Base-by-base conservation (phyloP, 37 sponge, comb jelly and placozoan species). In the Aplysina aerophoba region DNA sequence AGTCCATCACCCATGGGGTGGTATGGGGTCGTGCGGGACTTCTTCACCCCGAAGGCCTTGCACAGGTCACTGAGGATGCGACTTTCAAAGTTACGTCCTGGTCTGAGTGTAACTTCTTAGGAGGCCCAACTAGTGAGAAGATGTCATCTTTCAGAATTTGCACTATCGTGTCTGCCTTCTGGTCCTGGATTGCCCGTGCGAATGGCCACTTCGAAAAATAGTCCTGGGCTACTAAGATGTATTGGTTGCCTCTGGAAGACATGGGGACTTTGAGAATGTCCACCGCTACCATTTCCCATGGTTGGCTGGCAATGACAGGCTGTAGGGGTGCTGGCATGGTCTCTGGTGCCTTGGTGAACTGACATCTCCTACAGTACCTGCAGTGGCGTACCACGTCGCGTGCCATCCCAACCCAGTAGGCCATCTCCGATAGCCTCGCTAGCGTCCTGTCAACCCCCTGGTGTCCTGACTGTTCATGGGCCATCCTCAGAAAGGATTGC, bases 171-270 rank as follows among this genome's bases (percentile, higher is more conserved):
- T 68, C 72, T 22, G 25, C 72, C 27, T 68, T 68, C 72, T 68
- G 72, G 72, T 68, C 72, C 20, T 16, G 30, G n/a, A 68, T 68
- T 68, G 72, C 30, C 31, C 20, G 72, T n/a, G 72, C 72, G 31
- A 68, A 68, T 16, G 72, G 27, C 72, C 72, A 68, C 72, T 68
- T 68, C 15, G 72, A 68, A 68, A 68, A 68, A 24, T 68, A 68
- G 72, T 68, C 72, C 20, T 68, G 72, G 31, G 31, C 72, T 22
- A 68, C 72, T 15, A 68, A 25, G 25, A 68, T 15, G 72, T 68
- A 68, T 24, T 68, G 72, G 31, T 68, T 68, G 15, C 72, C 72
- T 25, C 15, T 68, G 72, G 72, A 15, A 22, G 72, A 68, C 25
- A 25, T 68, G 31, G 72, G 72, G 72, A 68, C 72, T 24, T 68